These are phyloP conservation scores for Lagenorhynchus albirostris DNA, from an alignment of 2,113 vertebrate species.

Conservation along the genomic window DNA sequence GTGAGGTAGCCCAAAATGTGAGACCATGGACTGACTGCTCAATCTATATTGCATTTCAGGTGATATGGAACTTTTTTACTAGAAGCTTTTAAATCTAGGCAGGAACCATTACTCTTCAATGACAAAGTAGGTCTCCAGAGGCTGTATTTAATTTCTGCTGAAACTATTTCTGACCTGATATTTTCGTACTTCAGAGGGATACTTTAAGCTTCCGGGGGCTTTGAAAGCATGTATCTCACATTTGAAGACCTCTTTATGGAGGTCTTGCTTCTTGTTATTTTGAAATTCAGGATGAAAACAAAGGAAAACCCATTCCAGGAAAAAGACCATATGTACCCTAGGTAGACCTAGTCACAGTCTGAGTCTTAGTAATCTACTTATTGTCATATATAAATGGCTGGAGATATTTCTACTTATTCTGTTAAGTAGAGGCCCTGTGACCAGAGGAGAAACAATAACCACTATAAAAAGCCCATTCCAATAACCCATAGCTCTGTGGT, in stretches of 20 bases:
- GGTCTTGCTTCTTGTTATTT: not conserved
- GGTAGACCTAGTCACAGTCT: not conserved
- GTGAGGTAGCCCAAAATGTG: not conserved
- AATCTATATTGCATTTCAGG: slow-evolving; percentile 3
- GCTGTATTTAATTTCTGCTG: slow-evolving; percentile 51
- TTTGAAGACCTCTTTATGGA: not conserved
- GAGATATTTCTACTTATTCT: not conserved
- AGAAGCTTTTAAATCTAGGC: slow-evolving; percentile 46
- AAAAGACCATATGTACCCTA: not conserved
- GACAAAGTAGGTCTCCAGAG: slow-evolving; percentile 24
- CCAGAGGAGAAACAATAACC: not conserved
- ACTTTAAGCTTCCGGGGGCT: not conserved
- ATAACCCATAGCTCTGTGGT: not conserved
- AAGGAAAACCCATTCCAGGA: not conserved
- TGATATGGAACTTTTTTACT: not conserved
- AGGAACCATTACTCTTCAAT: not conserved
- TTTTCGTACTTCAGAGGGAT: not conserved
- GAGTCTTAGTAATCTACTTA: not conserved
- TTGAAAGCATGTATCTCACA: not conserved
- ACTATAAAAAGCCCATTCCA: not conserved
- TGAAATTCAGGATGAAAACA: slow-evolving; percentile 21
- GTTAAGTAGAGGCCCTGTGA: not conserved
- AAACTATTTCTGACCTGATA: slow-evolving; percentile 34
- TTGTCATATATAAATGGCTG: not conserved
- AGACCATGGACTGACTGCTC: not conserved